Percentiles rank a stretch among this genome's conserved stretches.
These are phyloP conservation scores for Papilio glaucus DNA, from an alignment of 1,140 invertebrate genomes.

Conservation along the genomic window DNA sequence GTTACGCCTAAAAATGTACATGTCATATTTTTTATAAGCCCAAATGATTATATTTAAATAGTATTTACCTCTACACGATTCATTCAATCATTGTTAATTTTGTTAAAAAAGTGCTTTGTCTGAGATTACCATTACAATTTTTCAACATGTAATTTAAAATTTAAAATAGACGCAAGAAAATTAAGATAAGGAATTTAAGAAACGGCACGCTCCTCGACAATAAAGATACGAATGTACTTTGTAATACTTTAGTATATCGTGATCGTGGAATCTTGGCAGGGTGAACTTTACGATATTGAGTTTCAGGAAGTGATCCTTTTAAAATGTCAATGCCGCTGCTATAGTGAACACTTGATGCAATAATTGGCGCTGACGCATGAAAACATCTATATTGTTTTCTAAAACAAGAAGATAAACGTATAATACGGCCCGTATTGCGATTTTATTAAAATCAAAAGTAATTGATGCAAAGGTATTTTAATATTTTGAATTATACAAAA, in stretches of 20 bases:
- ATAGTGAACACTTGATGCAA: not conserved
- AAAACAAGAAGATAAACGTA: not conserved
- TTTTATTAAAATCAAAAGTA: too few relatives aligned
- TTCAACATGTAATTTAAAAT: too few relatives aligned
- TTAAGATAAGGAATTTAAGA: slow-evolving; percentile 25
- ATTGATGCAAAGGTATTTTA: too few relatives aligned
- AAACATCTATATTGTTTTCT: not conserved
- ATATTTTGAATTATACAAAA: too few relatives aligned
- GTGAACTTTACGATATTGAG: slow-evolving; percentile 39
- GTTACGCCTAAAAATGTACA: too few relatives aligned
- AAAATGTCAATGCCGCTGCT: slow-evolving; percentile 53
- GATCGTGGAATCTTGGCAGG: slow-evolving; percentile 1
- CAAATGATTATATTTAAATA: too few relatives aligned
- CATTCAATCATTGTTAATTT: too few relatives aligned
- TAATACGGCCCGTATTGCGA: not conserved
- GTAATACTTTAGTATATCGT: not conserved
- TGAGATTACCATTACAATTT: too few relatives aligned
- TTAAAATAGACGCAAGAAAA: not conserved
- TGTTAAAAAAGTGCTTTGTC: too few relatives aligned
- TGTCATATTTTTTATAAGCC: too few relatives aligned
- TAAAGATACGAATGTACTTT: slow-evolving; percentile 18
- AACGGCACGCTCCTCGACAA: slow-evolving; percentile 16
- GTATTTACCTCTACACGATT: too few relatives aligned
- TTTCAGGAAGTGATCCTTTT: slow-evolving; percentile 56
- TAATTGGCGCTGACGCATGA: not conserved